A percentile compares a stretch with the other conserved stretches of the same genome.
These are phyloP conservation scores for Chrysolina haemoptera DNA, from an alignment of 2,888 invertebrate species.

Conservation along the genomic window DNA sequence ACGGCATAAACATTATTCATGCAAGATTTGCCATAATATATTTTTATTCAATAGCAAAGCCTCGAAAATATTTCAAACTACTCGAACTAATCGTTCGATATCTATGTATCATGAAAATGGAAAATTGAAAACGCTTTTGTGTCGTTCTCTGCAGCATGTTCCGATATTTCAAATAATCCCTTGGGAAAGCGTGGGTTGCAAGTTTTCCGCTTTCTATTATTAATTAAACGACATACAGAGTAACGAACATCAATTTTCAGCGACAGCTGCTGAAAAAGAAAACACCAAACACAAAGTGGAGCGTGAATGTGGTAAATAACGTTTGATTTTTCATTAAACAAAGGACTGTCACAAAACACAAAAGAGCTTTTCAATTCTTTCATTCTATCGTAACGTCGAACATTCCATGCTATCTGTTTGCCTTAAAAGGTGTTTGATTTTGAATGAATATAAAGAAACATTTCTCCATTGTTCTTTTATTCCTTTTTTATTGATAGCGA, in stretches of 20 bases:
- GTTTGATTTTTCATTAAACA: constrained; percentile 46
- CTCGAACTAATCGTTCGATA: not conserved
- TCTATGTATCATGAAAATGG: not conserved
- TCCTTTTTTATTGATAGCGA: too few species aligned
- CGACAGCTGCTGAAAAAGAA: constrained; percentile 24
- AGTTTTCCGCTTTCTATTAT: constrained; percentile 27
- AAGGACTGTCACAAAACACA: constrained; percentile 38
- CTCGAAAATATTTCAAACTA: not conserved
- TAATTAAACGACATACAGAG: constrained; percentile 24
- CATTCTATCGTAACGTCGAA: constrained; percentile 34
- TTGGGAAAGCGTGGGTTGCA: not conserved
- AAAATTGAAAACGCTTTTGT: not conserved
- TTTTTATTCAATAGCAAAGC: too few species aligned
- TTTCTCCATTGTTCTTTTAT: not conserved
- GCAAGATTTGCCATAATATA: too few species aligned
- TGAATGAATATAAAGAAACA: not conserved
- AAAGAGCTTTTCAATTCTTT: constrained; percentile 38
- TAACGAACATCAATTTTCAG: constrained; percentile 33
- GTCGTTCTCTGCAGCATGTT: not conserved
- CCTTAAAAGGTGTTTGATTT: not conserved
- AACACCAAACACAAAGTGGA: constrained; percentile 32
- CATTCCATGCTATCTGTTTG: not conserved
- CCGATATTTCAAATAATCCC: constrained; percentile 12
- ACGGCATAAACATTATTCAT: too few species aligned
- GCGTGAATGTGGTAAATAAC: constrained; percentile 40